Evolutionary conservation across 2,797 vertebrate species (phyloP).

Genomic region (Jordanella pulchra): DNA sequence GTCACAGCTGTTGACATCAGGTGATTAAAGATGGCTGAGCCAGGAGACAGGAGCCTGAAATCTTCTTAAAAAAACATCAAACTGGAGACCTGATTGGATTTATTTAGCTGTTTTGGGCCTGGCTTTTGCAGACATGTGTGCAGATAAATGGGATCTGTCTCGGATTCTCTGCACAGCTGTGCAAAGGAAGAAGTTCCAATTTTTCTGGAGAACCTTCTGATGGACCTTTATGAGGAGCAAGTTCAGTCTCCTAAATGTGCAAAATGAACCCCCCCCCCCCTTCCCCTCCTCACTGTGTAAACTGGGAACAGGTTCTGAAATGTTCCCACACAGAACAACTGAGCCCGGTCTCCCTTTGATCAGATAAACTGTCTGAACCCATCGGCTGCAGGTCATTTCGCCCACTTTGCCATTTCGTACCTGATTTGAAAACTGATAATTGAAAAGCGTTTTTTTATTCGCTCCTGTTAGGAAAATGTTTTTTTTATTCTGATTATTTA

Average conservation of each 20-base stretch:
- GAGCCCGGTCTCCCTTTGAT: slow-evolving; percentile 33
- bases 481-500: no score
- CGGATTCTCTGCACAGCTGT: no score
- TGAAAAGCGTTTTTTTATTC: no score
- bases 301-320: background rate
- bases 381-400: background rate
- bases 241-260: background rate
- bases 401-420: background rate
- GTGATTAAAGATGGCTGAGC: background rate
- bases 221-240: background rate
- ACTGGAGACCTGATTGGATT: no score
- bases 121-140: no score
- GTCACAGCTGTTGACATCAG: background rate
- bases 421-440: background rate
- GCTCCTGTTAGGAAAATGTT: no score
- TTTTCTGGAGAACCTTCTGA: no score
- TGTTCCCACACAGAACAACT: slow-evolving; percentile 11
- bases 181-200: no score
- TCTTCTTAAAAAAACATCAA: no score
- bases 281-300: background rate
- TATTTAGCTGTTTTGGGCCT: no score
- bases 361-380: slow-evolving; percentile 30
- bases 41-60: background rate
- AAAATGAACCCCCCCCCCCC: background rate
- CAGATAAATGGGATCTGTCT: no score